Percentiles rank a stretch among this genome's conserved stretches.
phyloP scores from a whole-genome alignment of 1,140 invertebrate species.

The Notospermus geniculatus region DNA sequence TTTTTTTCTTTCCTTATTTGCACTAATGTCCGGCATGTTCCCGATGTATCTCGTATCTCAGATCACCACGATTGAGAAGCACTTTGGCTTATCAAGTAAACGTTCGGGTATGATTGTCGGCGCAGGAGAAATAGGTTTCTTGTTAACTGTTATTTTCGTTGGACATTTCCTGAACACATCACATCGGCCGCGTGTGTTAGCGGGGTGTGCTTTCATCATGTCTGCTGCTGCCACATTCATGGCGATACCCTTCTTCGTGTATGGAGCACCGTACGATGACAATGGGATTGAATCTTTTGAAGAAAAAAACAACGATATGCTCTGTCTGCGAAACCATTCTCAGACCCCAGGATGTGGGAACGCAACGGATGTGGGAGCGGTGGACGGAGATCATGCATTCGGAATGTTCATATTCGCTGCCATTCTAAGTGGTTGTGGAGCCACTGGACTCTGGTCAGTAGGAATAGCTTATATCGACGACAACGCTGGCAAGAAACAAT shows the following conservation, averaged over 20 bases:
- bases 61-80: slow-evolving; percentile 8
- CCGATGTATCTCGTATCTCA: slow-evolving; percentile 1
- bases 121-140: not conserved
- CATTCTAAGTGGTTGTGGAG: too few species aligned
- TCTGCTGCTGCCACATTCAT: not conserved
- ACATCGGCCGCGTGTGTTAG: slow-evolving; percentile 1
- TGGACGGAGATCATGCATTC: too few species aligned
- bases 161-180: not conserved
- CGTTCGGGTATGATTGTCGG: not conserved
- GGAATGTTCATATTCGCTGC: too few species aligned
- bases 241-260: not conserved
- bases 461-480: too few species aligned
- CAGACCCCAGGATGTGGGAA: not conserved
- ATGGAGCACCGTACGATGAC: not conserved
- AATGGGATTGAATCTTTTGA: not conserved
- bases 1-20: not conserved
- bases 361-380: too few species aligned
- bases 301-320: not conserved
- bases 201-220: not conserved
- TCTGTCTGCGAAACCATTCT: not conserved
- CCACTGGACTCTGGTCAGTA: too few species aligned
- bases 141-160: not conserved
- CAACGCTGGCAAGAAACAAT: too few species aligned
- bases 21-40: not conserved
- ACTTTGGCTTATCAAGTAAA: not conserved